A percentile compares a stretch with the other conserved stretches of the same genome.
Evolutionary conservation across 2,797 vertebrate species (phyloP).

Genomic region (Anabas testudineus): DNA sequence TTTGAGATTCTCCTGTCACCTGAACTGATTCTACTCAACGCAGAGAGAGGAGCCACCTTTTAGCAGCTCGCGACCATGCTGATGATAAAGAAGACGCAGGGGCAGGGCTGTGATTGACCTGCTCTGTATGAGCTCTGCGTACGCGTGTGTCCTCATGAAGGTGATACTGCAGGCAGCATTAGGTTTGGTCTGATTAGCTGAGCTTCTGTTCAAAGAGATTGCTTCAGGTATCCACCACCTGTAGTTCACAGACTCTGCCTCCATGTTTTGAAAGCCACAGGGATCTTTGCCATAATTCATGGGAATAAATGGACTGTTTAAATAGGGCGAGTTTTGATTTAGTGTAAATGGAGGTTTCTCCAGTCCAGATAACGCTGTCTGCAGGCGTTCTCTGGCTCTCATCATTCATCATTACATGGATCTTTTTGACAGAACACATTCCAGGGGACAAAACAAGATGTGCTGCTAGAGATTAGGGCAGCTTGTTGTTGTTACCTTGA

Average conservation of each 20-base stretch:
- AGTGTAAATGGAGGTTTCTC: constrained; percentile 61
- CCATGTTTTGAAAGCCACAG: constrained; percentile 48
- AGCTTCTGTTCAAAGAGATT: constrained; percentile 43
- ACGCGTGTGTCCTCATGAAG: constrained; percentile 39
- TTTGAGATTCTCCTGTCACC: constrained; percentile 4
- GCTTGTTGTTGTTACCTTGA: constrained; percentile 32
- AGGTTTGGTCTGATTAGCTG: constrained; percentile 58
- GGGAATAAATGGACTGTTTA: constrained; percentile 73
- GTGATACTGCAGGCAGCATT: constrained; percentile 47
- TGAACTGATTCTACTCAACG: constrained; percentile 4
- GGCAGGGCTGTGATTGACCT: constrained; percentile 26
- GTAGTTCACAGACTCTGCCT: constrained; percentile 40
- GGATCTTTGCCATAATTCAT: constrained; percentile 63
- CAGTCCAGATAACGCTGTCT: constrained; percentile 62
- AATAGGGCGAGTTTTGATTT: constrained; percentile 68
- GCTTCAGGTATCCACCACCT: constrained; percentile 50
- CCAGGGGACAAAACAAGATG: constrained; percentile 60
- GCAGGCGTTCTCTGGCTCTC: constrained; percentile 35
- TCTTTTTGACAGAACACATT: constrained; percentile 54
- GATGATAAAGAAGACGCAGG: constrained; percentile 28
- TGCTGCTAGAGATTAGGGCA: constrained; percentile 47
- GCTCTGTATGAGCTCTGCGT: constrained; percentile 12
- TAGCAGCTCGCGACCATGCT: constrained; percentile 16
- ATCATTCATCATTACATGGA: constrained; percentile 63
- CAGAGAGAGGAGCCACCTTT: constrained; percentile 18